These are phyloP conservation scores for Cariama cristata DNA, from an alignment of 2,113 vertebrate species.

Conservation along the genomic window DNA sequence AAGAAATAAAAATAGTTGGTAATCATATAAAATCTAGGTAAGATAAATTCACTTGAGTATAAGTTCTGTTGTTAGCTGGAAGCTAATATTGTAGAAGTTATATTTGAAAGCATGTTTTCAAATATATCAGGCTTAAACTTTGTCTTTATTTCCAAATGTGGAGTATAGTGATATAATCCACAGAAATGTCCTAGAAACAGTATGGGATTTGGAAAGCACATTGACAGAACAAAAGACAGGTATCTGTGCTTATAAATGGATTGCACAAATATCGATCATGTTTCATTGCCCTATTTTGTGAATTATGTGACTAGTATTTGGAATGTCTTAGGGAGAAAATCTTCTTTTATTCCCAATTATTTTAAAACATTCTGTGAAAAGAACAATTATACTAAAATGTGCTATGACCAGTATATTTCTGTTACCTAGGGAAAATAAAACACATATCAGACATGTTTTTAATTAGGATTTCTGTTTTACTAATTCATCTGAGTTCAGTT, in stretches of 20 bases:
- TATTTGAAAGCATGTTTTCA: conserved; percentile 2
- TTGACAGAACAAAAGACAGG: background rate
- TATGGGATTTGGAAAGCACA: background rate
- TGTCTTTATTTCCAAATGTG: background rate
- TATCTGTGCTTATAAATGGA: background rate
- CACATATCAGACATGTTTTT: background rate
- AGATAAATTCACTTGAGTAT: background rate
- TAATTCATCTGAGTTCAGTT: background rate
- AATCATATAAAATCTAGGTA: background rate
- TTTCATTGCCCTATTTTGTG: conserved; percentile 5
- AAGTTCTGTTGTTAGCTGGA: background rate
- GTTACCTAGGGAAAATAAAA: background rate
- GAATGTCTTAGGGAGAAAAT: background rate
- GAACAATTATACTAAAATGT: background rate
- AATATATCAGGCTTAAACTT: background rate
- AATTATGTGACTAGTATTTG: background rate
- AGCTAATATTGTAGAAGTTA: background rate
- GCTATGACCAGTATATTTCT: background rate
- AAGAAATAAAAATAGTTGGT: background rate
- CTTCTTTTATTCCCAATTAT: background rate
- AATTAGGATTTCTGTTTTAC: background rate
- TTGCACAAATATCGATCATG: background rate
- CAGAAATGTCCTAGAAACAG: background rate
- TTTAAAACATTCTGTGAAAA: background rate
- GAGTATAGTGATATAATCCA: background rate